Evolutionary conservation across 2,888 invertebrate species (phyloP), one percentile per base, ranked within the genome.

Genomic region (Rhabditoides inermis): DNA sequence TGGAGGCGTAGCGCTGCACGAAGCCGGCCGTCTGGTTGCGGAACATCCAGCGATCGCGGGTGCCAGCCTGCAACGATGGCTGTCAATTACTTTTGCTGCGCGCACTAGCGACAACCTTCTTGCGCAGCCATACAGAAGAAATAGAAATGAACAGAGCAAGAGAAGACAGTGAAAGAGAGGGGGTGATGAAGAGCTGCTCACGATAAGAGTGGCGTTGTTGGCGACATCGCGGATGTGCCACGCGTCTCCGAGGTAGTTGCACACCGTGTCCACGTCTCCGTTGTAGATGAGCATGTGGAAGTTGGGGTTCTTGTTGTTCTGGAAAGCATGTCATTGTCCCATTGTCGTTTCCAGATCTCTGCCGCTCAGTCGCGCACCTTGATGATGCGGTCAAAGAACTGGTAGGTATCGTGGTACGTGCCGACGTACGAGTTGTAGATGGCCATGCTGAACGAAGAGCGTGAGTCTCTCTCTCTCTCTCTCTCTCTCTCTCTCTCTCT

Each of bases 231-330:
- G 51, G 46, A 70, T 68, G 47, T 65, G 61, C 58, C 68, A 65
- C 18, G 70, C 60, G 47, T 68, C 71, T 36, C 71, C 71, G 23
- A 71, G 52, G 50, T 64, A 71, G 51, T 71, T 71, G 58, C 71
- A 71, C 2, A 70, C 69, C 6, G 69, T 68, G 39, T 70, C 70
- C 2, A 63, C 65, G 42, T 66, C 63, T 41, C 69, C 71, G 51
- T 71, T 71, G 54, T 65, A 71, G 52, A 71, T 58, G 45, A 71
- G 47, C 50, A 70, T 63, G 23, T 68, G 65, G 62, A 70, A 71
- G 48, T 64, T 56, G 25, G 58, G 46, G 5, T 45, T 50, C 52
- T 60, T 26, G 2, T 15, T 41, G 30, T 40, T 41, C 49, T 44
- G 28, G 26, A 41, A n/a, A n/a, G n/a, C n/a, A n/a, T n/a, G n/a